Percentiles rank a stretch among this genome's conserved stretches.
phyloP scores from a whole-genome alignment of 2,113 vertebrate species.

The Pseudolaguvia tuberculata region DNA sequence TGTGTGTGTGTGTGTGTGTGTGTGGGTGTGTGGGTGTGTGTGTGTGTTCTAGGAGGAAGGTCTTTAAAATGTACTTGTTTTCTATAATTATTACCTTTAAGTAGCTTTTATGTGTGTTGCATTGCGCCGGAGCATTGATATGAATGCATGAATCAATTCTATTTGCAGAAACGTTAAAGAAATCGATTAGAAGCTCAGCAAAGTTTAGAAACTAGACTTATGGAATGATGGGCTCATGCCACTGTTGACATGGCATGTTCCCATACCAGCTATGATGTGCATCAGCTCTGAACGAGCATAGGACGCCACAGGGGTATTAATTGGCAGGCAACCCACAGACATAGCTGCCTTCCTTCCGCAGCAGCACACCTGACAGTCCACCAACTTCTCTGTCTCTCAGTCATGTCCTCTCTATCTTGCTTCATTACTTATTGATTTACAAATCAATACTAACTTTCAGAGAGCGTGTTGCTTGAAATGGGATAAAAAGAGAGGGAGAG shows the following conservation, averaged over 20 bases:
- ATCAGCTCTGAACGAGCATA: slow-evolving; percentile 20
- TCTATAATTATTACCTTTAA: too few species aligned
- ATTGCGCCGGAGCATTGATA: too few species aligned
- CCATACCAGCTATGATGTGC: slow-evolving; percentile 28
- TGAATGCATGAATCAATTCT: not conserved
- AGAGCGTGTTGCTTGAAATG: slow-evolving; percentile 47
- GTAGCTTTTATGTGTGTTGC: too few species aligned
- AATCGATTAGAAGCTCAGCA: slow-evolving; percentile 10
- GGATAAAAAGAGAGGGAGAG: slow-evolving; percentile 29
- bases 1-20: too few species aligned
- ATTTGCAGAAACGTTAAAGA: slow-evolving; percentile 2
- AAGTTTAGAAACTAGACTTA: not conserved
- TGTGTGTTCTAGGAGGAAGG: too few species aligned
- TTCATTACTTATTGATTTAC: slow-evolving; percentile 70
- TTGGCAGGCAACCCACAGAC: slow-evolving; percentile 52
- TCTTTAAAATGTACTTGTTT: too few species aligned
- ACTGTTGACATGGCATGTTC: slow-evolving; percentile 2
- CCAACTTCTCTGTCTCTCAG: slow-evolving; percentile 53
- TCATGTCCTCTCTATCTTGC: slow-evolving; percentile 65
- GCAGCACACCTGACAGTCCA: slow-evolving; percentile 44
- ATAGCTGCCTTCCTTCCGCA: slow-evolving; percentile 38
- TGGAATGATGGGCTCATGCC: not conserved
- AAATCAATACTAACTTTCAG: slow-evolving; percentile 68
- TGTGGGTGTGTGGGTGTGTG: too few species aligned
- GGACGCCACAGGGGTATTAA: slow-evolving; percentile 43